These are phyloP conservation scores for Apostichopus parvimensis DNA, from an alignment of 35 echinoderm and acorn worm genomes.

Conservation along the genomic window DNA sequence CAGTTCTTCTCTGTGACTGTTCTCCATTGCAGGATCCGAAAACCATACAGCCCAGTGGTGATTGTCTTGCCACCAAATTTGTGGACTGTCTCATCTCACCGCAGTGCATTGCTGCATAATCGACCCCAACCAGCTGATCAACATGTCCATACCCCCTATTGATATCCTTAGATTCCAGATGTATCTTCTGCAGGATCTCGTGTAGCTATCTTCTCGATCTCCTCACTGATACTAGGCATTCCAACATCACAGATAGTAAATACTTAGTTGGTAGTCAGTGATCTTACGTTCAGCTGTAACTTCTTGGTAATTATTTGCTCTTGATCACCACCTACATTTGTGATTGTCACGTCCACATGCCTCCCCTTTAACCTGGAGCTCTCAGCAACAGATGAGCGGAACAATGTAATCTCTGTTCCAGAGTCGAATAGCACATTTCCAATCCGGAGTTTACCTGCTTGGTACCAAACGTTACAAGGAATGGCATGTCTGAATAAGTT, in stretches of 20 bases:
- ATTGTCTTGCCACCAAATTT: conserved; percentile 52
- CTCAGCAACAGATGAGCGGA: conserved; percentile 64
- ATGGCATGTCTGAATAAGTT: conserved; percentile 59
- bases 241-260: conserved; percentile 42
- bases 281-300: conserved; percentile 44
- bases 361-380: conserved; percentile 56
- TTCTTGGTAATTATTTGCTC: conserved; percentile 67
- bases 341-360: conserved; percentile 61
- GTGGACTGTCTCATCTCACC: conserved; percentile 46
- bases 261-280: conserved; percentile 6
- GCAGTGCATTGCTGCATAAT: conserved; percentile 54
- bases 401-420: conserved; percentile 3
- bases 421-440: too few species aligned
- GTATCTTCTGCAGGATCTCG: conserved; percentile 35
- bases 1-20: not conserved
- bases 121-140: conserved; percentile 70
- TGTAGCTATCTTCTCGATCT: not conserved
- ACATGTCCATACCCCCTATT: conserved; percentile 55
- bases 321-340: conserved; percentile 73
- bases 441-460: too few species aligned
- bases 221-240: conserved; percentile 59
- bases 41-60: conserved; percentile 74
- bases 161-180: conserved; percentile 10
- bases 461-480: not conserved
- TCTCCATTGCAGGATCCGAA: conserved; percentile 7